Evolutionary conservation across 2,797 vertebrate species (phyloP).

Genomic region (Enteromius fasciolatus): DNA sequence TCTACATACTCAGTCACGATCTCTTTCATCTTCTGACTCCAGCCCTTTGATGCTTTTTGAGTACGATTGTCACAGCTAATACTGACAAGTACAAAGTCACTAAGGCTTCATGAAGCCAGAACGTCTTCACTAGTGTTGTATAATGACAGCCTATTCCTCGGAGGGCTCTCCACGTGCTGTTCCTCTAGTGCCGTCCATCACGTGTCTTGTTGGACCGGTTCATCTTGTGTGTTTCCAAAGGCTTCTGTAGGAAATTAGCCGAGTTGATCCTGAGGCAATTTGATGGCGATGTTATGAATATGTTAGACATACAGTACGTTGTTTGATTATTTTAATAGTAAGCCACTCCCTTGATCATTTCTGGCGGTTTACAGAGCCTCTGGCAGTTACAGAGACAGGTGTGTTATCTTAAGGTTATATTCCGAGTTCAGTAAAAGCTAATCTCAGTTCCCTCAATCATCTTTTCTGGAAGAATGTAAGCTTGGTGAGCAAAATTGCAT

Average conservation of each 20-base stretch:
- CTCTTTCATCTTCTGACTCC: conserved; percentile 3
- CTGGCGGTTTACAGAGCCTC: conserved; percentile 2
- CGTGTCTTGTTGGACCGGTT: not conserved
- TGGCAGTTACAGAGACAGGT: not conserved
- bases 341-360: not conserved
- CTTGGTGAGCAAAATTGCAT: not conserved
- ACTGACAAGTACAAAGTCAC: conserved; percentile 23
- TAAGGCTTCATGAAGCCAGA: conserved; percentile 23
- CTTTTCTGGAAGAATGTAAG: not conserved
- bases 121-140: conserved; percentile 28
- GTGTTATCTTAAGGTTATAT: not conserved
- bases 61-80: conserved; percentile 1
- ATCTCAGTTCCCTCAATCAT: not conserved
- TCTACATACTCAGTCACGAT: not conserved
- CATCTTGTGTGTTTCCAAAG: not conserved
- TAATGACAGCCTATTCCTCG: conserved; percentile 23
- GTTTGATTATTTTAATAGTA: not conserved
- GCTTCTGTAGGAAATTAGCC: not conserved
- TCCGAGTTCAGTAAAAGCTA: not conserved
- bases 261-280: not conserved
- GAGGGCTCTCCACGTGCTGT: not conserved
- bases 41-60: conserved; percentile 32
- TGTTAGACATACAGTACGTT: not conserved
- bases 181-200: not conserved
- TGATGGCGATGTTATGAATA: not conserved